Conservation (phyloP, 2,888 invertebrate genomes). For the Apamea epomidion region DNA sequence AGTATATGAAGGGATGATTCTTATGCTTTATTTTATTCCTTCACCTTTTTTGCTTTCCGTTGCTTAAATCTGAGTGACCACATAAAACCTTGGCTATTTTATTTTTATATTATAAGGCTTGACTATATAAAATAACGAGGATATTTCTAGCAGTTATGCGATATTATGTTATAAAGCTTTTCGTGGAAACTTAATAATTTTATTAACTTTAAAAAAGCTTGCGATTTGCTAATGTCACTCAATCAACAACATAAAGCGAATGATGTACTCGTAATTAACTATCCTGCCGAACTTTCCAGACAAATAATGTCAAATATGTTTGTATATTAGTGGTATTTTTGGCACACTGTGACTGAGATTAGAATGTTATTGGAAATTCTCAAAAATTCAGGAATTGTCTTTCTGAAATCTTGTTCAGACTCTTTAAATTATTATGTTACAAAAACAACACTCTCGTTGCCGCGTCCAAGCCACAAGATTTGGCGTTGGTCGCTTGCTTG, state of each 20-base stretch:
- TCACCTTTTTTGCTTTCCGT: not conserved
- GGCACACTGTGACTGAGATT: too few species aligned
- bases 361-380: too few species aligned
- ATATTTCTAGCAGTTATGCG: not conserved
- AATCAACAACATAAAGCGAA: not conserved
- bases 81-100: not conserved
- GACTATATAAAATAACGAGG: not conserved
- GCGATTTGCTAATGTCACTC: not conserved
- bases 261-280: not conserved
- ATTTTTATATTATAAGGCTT: too few species aligned
- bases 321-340: too few species aligned
- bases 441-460: too few species aligned
- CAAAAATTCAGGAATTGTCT: too few species aligned
- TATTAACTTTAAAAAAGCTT: not conserved
- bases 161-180: not conserved
- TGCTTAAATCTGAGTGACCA: not conserved
- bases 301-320: too few species aligned
- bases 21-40: not conserved
- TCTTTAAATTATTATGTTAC: too few species aligned
- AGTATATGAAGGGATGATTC: not conserved
- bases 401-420: too few species aligned
- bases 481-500: too few species aligned
- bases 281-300: not conserved
- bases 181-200: not conserved
- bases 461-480: too few species aligned